phyloP scores from a whole-genome alignment of 92 coral and sea anemone species.

The Galaxea fascicularis region DNA sequence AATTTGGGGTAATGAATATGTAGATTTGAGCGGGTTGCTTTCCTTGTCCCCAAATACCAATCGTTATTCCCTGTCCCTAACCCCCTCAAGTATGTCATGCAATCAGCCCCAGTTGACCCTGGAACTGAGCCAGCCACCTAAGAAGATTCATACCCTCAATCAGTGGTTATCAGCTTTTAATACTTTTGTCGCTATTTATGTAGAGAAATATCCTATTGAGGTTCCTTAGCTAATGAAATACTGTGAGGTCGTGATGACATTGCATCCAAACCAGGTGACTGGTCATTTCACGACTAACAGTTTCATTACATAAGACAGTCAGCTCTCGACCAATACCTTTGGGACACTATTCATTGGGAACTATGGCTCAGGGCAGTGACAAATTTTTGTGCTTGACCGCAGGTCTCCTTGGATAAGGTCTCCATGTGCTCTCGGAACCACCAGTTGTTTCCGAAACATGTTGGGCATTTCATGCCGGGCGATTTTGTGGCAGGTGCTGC shows the following conservation, averaged over 20 bases:
- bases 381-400: neutral
- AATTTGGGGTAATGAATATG: neutral
- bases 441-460: neutral
- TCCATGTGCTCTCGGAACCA: neutral
- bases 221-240: conserved; percentile 11
- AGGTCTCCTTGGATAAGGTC: neutral
- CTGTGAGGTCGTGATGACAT: neutral
- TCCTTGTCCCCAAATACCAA: neutral
- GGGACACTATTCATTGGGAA: conserved; percentile 11
- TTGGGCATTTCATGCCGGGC: conserved; percentile 1
- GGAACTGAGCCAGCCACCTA: too few species aligned
- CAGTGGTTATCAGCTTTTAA: too few species aligned
- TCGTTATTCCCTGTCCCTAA: too few species aligned
- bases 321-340: neutral
- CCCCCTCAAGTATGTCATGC: too few species aligned
- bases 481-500: neutral
- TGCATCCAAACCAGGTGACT: too few species aligned
- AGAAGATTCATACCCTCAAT: too few species aligned
- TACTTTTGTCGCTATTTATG: conserved; percentile 7
- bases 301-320: neutral
- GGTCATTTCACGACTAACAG: neutral
- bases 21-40: neutral
- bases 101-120: too few species aligned
- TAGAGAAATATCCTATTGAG: neutral
- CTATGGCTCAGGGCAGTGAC: conserved; percentile 6